A percentile compares a stretch with the other conserved stretches of the same genome.
These are phyloP conservation scores for Helostoma temminkii DNA, from an alignment of 2,797 vertebrate species.

Conservation along the genomic window DNA sequence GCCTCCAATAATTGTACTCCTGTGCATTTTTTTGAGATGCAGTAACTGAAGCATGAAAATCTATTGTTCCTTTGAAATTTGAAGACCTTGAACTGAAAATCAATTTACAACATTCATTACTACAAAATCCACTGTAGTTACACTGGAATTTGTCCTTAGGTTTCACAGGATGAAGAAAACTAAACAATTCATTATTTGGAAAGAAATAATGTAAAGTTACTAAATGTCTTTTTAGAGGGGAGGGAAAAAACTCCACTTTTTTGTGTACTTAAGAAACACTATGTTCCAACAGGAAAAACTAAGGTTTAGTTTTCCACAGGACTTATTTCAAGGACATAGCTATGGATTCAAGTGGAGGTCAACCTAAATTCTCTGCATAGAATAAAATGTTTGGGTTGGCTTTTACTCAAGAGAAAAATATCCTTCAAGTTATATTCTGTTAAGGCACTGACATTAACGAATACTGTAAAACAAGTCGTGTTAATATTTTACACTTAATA, in stretches of 20 bases:
- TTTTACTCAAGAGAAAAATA: not conserved
- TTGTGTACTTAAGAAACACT: constrained; percentile 11
- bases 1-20: not conserved
- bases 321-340: not conserved
- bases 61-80: not conserved
- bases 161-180: not conserved
- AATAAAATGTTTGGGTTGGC: not conserved
- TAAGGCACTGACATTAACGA: not conserved
- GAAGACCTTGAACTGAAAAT: not conserved
- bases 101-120: not conserved
- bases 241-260: not conserved
- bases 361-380: not conserved
- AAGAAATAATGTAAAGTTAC: not conserved
- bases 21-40: not conserved
- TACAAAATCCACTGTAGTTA: not conserved
- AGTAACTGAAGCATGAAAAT: not conserved
- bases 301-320: not conserved
- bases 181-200: not conserved
- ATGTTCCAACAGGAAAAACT: not conserved
- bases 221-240: not conserved
- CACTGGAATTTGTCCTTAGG: not conserved
- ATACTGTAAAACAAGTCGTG: not conserved
- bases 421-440: not conserved
- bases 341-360: not conserved
- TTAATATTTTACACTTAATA: not conserved